Evolutionary conservation across 2,797 vertebrate species (phyloP).

Genomic region (Ciconia nigra): DNA sequence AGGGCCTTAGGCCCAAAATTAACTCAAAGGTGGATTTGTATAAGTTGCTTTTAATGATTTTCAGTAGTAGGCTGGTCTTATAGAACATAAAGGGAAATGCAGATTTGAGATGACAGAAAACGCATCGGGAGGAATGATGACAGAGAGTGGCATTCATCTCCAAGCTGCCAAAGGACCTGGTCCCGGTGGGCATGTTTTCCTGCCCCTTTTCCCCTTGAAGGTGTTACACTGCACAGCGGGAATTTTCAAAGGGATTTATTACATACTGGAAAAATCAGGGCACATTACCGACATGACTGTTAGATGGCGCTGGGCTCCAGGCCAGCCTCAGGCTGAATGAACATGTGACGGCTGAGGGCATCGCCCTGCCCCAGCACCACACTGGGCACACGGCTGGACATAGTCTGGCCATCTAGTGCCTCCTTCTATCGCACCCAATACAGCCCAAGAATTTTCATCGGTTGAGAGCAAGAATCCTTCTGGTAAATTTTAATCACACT

Average conservation of each 20-base stretch:
- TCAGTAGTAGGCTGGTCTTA: neutral
- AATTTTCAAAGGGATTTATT: neutral
- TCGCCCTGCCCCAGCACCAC: neutral
- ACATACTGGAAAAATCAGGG: neutral
- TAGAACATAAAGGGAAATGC: neutral
- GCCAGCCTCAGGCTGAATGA: neutral
- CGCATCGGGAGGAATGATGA: fast-evolving
- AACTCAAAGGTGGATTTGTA: constrained; percentile 8
- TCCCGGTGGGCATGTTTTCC: neutral
- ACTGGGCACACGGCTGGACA: neutral
- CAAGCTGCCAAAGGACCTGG: neutral
- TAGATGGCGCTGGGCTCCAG: neutral
- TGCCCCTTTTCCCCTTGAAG: neutral
- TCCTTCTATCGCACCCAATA: neutral
- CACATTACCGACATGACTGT: neutral
- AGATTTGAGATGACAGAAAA: neutral
- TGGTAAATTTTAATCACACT: neutral
- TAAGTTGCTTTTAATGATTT: constrained; percentile 7
- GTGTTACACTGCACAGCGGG: neutral
- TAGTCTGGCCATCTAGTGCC: neutral
- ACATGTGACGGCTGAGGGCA: fast-evolving
- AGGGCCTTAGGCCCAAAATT: neutral
- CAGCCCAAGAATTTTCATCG: neutral
- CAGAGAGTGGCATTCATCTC: neutral
- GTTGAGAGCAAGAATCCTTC: neutral